Conservation (phyloP, 2,797 vertebrate species). For the Gadopsis marmoratus region DNA sequence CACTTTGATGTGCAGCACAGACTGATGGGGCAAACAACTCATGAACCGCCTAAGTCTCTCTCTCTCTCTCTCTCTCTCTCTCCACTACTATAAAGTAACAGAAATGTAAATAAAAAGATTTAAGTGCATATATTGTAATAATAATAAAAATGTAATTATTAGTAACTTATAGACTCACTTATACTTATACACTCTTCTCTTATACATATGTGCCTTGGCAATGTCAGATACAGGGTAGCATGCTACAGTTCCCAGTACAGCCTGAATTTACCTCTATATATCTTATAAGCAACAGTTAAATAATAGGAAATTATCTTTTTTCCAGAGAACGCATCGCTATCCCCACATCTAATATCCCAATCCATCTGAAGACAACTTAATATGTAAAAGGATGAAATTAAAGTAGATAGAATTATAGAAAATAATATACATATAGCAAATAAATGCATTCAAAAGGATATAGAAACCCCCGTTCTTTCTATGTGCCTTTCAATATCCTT, state of each 20-base stretch:
- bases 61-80: background rate
- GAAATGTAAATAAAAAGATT: background rate
- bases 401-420: background rate
- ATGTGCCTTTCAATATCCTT: too few species aligned
- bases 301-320: slow-evolving; percentile 3
- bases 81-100: background rate
- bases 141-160: background rate
- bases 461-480: background rate
- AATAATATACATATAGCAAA: background rate
- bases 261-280: background rate
- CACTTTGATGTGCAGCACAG: slow-evolving; percentile 72
- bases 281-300: background rate
- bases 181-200: background rate
- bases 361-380: background rate
- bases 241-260: background rate
- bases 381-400: background rate
- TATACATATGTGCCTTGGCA: background rate
- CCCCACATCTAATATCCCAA: background rate
- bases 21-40: slow-evolving; percentile 44
- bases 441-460: background rate
- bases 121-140: background rate
- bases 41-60: slow-evolving; percentile 9
- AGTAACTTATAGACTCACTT: background rate
- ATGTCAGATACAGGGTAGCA: background rate
- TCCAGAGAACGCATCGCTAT: background rate